These are phyloP conservation scores for Brachyhypopomus gauderio DNA, from an alignment of 2,113 vertebrate species.

Conservation along the genomic window DNA sequence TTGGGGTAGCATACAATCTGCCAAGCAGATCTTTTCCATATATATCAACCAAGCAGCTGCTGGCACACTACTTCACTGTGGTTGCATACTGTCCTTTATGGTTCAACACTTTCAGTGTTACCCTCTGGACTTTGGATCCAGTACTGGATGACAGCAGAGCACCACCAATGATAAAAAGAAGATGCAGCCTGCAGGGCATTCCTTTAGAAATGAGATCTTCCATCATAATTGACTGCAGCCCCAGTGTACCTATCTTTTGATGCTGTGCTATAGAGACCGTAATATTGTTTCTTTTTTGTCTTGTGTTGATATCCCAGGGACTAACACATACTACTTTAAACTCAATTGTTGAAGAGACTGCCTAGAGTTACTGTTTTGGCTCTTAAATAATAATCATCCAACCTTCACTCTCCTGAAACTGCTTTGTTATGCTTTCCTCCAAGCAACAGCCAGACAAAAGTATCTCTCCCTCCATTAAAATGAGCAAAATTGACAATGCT, in stretches of 20 bases:
- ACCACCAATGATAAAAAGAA: slow-evolving; percentile 13
- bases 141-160: not conserved
- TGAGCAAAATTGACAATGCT: slow-evolving; percentile 60
- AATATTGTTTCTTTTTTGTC: slow-evolving; percentile 22
- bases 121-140: not conserved
- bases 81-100: not conserved
- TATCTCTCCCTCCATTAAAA: slow-evolving; percentile 56
- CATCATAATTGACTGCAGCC: slow-evolving; percentile 1
- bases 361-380: slow-evolving; percentile 15
- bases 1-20: not conserved
- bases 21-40: not conserved
- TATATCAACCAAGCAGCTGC: not conserved
- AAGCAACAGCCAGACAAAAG: slow-evolving; percentile 27
- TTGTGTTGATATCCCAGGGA: slow-evolving; percentile 5
- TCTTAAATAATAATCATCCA: slow-evolving; percentile 24
- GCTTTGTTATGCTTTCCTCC: slow-evolving; percentile 15
- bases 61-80: not conserved
- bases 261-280: slow-evolving; percentile 13
- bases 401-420: slow-evolving; percentile 18
- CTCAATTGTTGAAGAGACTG: slow-evolving; percentile 29
- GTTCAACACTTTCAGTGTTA: not conserved
- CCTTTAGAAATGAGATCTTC: not conserved
- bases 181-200: not conserved
- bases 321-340: slow-evolving; percentile 27
- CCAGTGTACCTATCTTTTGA: slow-evolving; percentile 9